phyloP scores from a whole-genome alignment of 2,797 vertebrate genomes.

The Poeciliopsis gracilis region DNA sequence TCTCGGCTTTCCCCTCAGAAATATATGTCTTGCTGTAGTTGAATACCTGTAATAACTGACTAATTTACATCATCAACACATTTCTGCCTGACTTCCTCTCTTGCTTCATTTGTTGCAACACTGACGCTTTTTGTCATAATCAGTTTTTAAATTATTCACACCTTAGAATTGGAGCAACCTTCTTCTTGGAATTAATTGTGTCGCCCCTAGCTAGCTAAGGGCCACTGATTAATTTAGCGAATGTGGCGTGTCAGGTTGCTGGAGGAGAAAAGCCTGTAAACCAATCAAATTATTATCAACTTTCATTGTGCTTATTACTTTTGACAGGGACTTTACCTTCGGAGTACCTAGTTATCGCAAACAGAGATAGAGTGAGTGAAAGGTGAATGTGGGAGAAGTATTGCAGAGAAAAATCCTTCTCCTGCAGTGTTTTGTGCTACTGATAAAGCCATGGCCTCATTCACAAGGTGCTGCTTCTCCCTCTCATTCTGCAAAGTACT shows the following conservation, averaged over 20 bases:
- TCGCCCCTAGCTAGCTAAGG: not conserved
- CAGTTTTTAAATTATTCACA: slow-evolving; percentile 2
- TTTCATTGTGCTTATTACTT: not conserved
- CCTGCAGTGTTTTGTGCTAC: not conserved
- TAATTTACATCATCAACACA: not conserved
- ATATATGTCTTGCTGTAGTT: not conserved
- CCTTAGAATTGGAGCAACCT: not conserved
- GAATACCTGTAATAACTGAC: not conserved
- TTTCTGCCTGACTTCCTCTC: not conserved
- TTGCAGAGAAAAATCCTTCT: not conserved
- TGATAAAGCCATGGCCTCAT: not conserved
- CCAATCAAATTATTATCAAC: not conserved
- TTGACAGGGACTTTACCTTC: not conserved
- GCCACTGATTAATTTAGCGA: not conserved
- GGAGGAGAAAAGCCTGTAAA: not conserved
- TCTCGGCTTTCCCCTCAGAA: not conserved
- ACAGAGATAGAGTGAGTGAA: not conserved
- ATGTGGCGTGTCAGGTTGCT: not conserved
- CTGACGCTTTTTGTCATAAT: not conserved
- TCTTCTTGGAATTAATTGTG: not conserved
- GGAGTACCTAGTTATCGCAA: not conserved
- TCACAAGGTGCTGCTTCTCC: not conserved
- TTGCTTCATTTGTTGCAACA: not conserved
- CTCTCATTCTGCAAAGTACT: not conserved
- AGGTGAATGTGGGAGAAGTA: not conserved